Percentiles rank a stretch among this genome's conserved stretches.
Evolutionary conservation across 2,888 invertebrate genomes (phyloP).

Genomic region (Cataglyphis livida): DNA sequence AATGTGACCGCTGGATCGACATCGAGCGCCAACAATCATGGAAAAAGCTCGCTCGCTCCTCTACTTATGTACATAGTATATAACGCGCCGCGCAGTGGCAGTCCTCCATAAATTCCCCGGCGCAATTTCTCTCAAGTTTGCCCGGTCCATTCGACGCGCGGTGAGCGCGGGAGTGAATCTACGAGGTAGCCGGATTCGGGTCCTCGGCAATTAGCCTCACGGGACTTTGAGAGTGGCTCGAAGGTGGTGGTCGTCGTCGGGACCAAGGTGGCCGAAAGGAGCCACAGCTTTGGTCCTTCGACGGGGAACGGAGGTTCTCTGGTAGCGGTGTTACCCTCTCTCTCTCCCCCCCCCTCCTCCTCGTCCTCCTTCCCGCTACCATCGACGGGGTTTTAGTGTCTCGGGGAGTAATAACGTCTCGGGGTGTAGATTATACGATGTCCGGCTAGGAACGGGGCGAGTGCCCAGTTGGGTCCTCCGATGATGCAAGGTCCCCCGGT

Average conservation of each 20-base stretch:
- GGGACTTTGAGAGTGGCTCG: constrained; percentile 72
- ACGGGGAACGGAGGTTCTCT: constrained; percentile 25
- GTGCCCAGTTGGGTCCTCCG: constrained; percentile 85
- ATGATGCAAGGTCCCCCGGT: constrained; percentile 85
- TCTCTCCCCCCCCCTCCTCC: too few species aligned
- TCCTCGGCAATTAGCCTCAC: constrained; percentile 76
- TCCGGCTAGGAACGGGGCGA: constrained; percentile 83
- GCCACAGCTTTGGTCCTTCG: constrained; percentile 52
- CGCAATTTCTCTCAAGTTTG: constrained; percentile 62
- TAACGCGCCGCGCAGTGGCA: background rate
- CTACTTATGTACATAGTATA: constrained; percentile 5
- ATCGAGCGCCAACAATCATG: constrained; percentile 50
- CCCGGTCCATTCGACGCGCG: constrained; percentile 4
- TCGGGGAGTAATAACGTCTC: constrained; percentile 85
- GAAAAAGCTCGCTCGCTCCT: constrained; percentile 33
- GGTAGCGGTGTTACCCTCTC: constrained; percentile 55
- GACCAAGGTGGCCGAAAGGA: constrained; percentile 68
- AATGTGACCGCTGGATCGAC: constrained; percentile 47
- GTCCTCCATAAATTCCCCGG: constrained; percentile 41
- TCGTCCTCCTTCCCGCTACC: constrained; percentile 17
- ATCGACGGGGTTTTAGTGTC: constrained; percentile 82
- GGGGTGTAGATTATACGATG: constrained; percentile 84
- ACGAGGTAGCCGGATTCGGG: constrained; percentile 54
- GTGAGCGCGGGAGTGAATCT: constrained; percentile 43
- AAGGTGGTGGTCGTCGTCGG: constrained; percentile 72